Conservation (phyloP, 2,888 invertebrate species). For the Arenicola marina region DNA sequence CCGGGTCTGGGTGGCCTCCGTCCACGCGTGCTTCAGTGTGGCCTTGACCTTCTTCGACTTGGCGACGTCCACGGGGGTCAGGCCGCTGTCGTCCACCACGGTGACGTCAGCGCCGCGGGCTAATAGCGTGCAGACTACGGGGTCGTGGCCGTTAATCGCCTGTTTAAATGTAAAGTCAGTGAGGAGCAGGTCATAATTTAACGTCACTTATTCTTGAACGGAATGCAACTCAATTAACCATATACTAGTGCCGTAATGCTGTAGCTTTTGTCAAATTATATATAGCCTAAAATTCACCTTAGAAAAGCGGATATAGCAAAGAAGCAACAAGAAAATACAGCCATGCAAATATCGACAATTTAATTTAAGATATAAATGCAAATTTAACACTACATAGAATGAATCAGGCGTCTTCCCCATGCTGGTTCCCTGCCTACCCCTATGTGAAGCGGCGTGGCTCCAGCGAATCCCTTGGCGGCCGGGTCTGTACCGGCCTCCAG, state of each 20-base stretch:
- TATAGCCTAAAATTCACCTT: too few relatives aligned
- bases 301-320: too few relatives aligned
- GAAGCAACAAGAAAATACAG: too few relatives aligned
- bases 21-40: conserved; percentile 46
- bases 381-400: too few relatives aligned
- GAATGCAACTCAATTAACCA: too few relatives aligned
- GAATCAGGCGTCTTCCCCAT: too few relatives aligned
- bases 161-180: background rate
- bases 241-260: too few relatives aligned
- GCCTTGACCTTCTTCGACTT: conserved; percentile 47
- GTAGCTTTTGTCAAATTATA: too few relatives aligned
- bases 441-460: conserved; percentile 56
- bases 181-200: background rate
- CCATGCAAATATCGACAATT: too few relatives aligned
- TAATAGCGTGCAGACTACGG: conserved; percentile 44
- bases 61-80: conserved; percentile 54
- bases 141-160: conserved; percentile 28
- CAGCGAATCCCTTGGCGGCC: conserved; percentile 53
- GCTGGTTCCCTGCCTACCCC: conserved; percentile 45
- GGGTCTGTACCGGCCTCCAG: conserved; percentile 53
- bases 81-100: conserved; percentile 51
- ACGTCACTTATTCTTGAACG: too few relatives aligned
- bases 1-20: background rate
- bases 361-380: too few relatives aligned
- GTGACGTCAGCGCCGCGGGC: conserved; percentile 53